Base-by-base conservation (phyloP, 2,113 vertebrate species). In the Gymnocephalus cernua region DNA sequence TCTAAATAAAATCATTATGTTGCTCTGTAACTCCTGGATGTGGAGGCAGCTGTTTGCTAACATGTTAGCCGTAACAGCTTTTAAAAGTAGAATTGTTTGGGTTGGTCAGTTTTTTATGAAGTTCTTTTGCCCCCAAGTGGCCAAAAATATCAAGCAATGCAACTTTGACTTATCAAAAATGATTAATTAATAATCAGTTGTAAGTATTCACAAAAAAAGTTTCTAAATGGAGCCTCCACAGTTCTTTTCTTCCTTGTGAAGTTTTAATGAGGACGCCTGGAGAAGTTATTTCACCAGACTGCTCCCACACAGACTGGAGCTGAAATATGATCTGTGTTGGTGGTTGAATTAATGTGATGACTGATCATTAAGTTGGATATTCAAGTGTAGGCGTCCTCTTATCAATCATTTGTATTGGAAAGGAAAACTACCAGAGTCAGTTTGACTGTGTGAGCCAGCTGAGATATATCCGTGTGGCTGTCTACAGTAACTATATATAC, bases 311-410 rank as follows among this genome's bases (percentile, higher is more conserved):
- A 69, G 12, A 54, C 48, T n/a, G 10, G 38, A 41, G 38, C 38
- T 41, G 29, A 14, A 35, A 10, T 32, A 19, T 8, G 51, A 47
- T n/a, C 1, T n/a, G 12, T 35, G 48, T 29, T 68, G 66, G 19
- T 69, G 50, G 48, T 21, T 69, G 32, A 53, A 38, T 69, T 54
- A 69, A 69, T 23, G 66, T 69, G 32, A 54, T n/a, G 67, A 32
- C 18, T 48, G 65, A 69, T 69, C 67, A 54, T 41, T 38, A 8
- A 54, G 8, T 16, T 15, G 14, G 48, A 69, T 53, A 7, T 2
- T 35, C 32, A 6, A 69, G 66, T 14, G 50, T 54, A 23, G 63
- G 44, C 23, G 44, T 65, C 15, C 19, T 27, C 44, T 25, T 51
- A 21, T 67, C 65, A 21, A 10, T 47, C 69, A 58, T 58, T 18